Evolutionary conservation across 2,797 vertebrate genomes (phyloP), one percentile per base, ranked within the genome.

Genomic region (Choloepus didactylus): DNA sequence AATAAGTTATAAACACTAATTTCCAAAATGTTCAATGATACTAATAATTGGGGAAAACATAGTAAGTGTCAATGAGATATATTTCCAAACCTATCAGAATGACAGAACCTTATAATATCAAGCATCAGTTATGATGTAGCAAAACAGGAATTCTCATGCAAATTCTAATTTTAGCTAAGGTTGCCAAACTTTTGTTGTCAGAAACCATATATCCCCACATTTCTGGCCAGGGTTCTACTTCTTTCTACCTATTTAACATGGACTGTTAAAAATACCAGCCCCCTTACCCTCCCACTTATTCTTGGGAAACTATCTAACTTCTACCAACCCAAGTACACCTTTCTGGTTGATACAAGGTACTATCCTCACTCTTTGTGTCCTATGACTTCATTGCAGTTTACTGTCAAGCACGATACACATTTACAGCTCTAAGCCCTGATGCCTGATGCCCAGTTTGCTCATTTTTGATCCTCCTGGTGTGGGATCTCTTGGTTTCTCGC

Each of bases 1-100:
- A 96, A 49, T 56, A 15, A 91, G 49, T 49, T 49, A 94, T 76
- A 69, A 69, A 80, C 44, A 67, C 2, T 64, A 54, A 29, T 92
- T 89, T 92, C 54, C 62, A 82, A 70, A 11, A 87, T 77, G 18
- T 4, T 83, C 54, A 70, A 29, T 41, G 46, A 86, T 21, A 94
- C 25, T 59, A 56, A 75, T 41, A 62, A 87, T 2, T 86, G 25
- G 62, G 7, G 4, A 82, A 76, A 70, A 86, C 1, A 11, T 31
- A 70, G 3, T 41, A 46, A 72, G 59, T 60, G 41, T 35, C 49
- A 86, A 25, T 69, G 35, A 54, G 19, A 56, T 35, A 70, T 4
- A 76, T 51, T 86, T 89, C 60, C 29, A 83, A 51, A 51, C 23
- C 12, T 27, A 76, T 62, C 23, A 64, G 19, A 54, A 59, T 62